Base-by-base conservation (phyloP, 2,888 invertebrate genomes). In the Altica lythri region DNA sequence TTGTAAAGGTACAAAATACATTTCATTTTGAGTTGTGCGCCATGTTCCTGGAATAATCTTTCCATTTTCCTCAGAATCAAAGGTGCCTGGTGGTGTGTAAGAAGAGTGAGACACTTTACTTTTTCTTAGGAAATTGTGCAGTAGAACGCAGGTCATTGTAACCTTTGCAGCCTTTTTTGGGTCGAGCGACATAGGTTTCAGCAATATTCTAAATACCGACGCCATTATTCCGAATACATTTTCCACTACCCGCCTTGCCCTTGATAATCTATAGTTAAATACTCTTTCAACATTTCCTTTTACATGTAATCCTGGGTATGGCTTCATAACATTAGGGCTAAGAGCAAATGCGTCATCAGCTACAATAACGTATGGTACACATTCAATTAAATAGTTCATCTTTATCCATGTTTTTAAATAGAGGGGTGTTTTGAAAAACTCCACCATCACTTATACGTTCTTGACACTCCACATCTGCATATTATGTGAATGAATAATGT, bases 321-420 rank as follows among this genome's bases (percentile, higher is more conserved):
- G 56, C 49, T 60, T 57, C 44, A 60, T 27, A 13, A 59, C 12
- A 46, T 53, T 32, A 18, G 22, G 19, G 37, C 32, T 38, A 52
- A 18, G 32, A 13, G 1, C 13, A n/a, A 13, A 68, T 74, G 65
- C 29, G 79, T 80, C 53, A 50, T 55, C 57, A 5, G 25, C 50
- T 32, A 58, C 14, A 30, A 58, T 48, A 32, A 48, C 38, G 17
- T 53, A 59, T 18, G 29, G 30, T 8, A n/a, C n/a, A n/a, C n/a
- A n/a, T n/a, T n/a, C n/a, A n/a, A n/a, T n/a, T n/a, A n/a, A n/a
- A n/a, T n/a, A n/a, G n/a, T n/a, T n/a, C n/a, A n/a, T n/a, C n/a
- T n/a, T n/a, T n/a, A n/a, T n/a, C n/a, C n/a, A n/a, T n/a, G n/a
- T n/a, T n/a, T n/a, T n/a, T n/a, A n/a, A n/a, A n/a, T n/a, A n/a